A percentile compares a stretch with the other conserved stretches of the same genome.
Conservation (phyloP, 2,113 vertebrate genomes). For the Callorhinus ursinus region DNA sequence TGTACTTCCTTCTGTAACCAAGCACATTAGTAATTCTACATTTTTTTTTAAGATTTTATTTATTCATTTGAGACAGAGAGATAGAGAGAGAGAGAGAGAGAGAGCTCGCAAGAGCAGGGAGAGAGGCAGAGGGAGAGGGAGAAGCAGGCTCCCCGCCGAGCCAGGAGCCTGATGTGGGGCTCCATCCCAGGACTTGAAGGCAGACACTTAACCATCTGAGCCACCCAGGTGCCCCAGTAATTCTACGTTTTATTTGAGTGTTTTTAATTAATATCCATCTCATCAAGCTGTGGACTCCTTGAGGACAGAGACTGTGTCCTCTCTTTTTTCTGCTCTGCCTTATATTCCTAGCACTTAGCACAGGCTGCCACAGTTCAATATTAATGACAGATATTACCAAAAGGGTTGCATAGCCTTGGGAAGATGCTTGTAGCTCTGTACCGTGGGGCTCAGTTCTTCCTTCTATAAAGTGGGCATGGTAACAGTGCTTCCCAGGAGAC, state of each 20-base stretch:
- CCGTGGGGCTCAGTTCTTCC: neutral
- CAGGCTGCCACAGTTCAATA: neutral
- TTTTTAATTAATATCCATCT: neutral
- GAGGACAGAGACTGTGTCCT: neutral
- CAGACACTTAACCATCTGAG: too few relatives aligned
- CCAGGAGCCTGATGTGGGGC: too few relatives aligned
- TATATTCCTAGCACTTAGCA: neutral
- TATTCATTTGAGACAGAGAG: too few relatives aligned
- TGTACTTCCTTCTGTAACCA: neutral
- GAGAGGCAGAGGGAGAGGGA: too few relatives aligned
- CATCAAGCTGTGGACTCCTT: neutral
- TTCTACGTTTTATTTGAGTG: neutral
- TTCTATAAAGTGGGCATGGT: neutral
- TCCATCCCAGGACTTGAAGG: too few relatives aligned
- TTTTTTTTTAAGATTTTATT: neutral
- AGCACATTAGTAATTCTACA: neutral
- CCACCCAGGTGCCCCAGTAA: neutral
- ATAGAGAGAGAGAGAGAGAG: too few relatives aligned
- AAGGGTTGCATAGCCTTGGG: neutral
- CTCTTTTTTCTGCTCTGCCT: neutral
- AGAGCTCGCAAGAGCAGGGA: too few relatives aligned
- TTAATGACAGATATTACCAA: neutral
- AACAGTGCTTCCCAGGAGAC: too few relatives aligned
- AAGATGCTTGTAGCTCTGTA: neutral
- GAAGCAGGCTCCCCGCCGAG: too few relatives aligned